phyloP scores from a whole-genome alignment of 2,888 invertebrate species.

The Camponotus fellah region DNA sequence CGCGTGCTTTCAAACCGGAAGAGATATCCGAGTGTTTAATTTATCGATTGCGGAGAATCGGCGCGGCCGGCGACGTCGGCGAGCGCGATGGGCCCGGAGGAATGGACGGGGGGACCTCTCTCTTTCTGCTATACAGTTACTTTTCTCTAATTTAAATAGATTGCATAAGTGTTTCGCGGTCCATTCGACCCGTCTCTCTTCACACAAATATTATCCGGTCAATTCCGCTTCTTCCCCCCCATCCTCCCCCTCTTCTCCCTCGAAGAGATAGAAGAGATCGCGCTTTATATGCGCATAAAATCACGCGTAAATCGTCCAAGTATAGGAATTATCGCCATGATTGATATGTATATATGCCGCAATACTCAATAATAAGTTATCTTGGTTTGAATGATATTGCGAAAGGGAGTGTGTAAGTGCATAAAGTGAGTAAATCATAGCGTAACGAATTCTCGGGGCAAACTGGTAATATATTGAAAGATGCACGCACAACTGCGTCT shows the following conservation, averaged over 20 bases:
- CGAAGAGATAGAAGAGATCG: background rate
- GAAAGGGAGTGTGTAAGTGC: background rate
- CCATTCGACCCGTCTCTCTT: conserved; percentile 11
- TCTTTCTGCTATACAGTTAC: conserved; percentile 19
- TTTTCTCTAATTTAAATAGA: conserved; percentile 51
- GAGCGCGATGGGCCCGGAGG: conserved; percentile 16
- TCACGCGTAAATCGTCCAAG: background rate
- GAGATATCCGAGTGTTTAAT: conserved; percentile 74
- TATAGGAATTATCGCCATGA: background rate
- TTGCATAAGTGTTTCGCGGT: conserved; percentile 35
- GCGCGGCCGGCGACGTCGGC: conserved; percentile 42
- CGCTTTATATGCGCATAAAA: background rate
- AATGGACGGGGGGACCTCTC: conserved; percentile 28
- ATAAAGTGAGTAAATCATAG: background rate
- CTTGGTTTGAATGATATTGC: background rate
- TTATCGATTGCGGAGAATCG: conserved; percentile 72
- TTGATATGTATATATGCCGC: background rate
- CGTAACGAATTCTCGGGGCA: background rate
- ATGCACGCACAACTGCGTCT: background rate
- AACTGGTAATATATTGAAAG: background rate
- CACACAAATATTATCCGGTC: background rate
- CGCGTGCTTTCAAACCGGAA: conserved; percentile 78
- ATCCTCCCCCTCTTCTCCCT: background rate
- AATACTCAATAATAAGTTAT: background rate
- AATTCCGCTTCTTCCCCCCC: background rate